These are phyloP conservation scores for Eledona agricola DNA, from an alignment of 2,888 invertebrate species.

Conservation along the genomic window DNA sequence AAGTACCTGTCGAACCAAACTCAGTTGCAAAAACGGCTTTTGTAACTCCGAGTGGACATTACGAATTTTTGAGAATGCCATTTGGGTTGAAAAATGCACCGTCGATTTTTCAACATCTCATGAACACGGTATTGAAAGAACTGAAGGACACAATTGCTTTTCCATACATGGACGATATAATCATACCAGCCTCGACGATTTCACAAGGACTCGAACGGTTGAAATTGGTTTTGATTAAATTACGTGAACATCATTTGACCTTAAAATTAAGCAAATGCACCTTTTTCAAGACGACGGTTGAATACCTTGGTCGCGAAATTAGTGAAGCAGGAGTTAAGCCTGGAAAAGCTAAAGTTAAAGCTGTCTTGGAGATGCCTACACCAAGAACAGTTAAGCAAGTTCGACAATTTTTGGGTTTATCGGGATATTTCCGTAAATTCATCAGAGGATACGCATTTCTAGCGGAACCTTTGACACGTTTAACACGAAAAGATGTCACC, in stretches of 20 bases:
- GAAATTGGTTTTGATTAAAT: constrained; percentile 24
- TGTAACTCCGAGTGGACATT: constrained; percentile 37
- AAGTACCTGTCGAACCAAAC: constrained; percentile 22
- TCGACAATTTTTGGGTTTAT: constrained; percentile 41
- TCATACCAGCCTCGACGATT: constrained; percentile 35
- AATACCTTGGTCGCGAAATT: constrained; percentile 42
- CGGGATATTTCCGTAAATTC: constrained; percentile 41
- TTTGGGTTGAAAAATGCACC: constrained; percentile 34
- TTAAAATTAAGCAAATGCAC: constrained; percentile 40
- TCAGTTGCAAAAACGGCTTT: constrained; percentile 34
- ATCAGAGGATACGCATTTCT: constrained; percentile 35
- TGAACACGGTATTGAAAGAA: constrained; percentile 27
- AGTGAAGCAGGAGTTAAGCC: constrained; percentile 39
- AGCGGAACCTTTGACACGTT: constrained; percentile 33
- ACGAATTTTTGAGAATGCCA: constrained; percentile 34
- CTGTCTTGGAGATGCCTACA: constrained; percentile 32
- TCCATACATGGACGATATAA: constrained; percentile 39
- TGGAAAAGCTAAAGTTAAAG: constrained; percentile 36
- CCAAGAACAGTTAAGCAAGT: constrained; percentile 39
- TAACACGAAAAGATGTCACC: constrained; percentile 27
- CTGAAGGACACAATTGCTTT: constrained; percentile 26
- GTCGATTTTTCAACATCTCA: constrained; percentile 27
- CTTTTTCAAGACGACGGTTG: constrained; percentile 37
- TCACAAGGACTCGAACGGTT: constrained; percentile 28
- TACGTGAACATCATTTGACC: constrained; percentile 36